Evolutionary conservation across 2,113 vertebrate species (phyloP).

Genomic region (Tiliqua scincoides): DNA sequence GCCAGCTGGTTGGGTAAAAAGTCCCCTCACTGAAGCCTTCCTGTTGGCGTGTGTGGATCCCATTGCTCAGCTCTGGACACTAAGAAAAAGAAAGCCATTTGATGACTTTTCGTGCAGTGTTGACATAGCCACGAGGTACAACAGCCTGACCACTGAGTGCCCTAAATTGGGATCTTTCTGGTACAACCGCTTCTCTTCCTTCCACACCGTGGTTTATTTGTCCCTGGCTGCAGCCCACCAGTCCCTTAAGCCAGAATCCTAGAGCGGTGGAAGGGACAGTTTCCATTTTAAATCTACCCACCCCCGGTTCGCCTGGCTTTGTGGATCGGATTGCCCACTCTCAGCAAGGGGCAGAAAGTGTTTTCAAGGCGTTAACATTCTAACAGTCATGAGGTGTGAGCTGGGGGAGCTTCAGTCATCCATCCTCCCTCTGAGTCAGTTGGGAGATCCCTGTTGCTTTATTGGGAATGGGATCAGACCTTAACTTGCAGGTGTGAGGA

Average conservation of each 20-base stretch:
- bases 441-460: constrained; percentile 36
- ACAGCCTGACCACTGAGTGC: background rate
- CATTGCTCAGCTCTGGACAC: background rate
- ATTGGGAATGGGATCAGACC: constrained; percentile 16
- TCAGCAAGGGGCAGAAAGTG: constrained; percentile 26
- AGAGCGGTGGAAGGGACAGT: background rate
- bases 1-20: background rate
- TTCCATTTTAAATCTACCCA: background rate
- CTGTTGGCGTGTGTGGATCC: background rate
- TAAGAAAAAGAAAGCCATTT: background rate
- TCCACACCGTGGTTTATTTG: constrained; percentile 21
- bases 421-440: constrained; percentile 24
- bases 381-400: background rate
- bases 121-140: background rate
- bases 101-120: background rate
- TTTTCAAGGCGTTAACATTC: constrained; percentile 25
- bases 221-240: background rate
- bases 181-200: constrained; percentile 17
- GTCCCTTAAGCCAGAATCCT: background rate
- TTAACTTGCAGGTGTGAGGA: background rate
- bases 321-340: background rate
- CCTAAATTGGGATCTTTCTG: background rate
- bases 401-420: constrained; percentile 1
- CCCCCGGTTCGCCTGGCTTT: background rate
- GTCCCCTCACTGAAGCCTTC: background rate